phyloP scores from a whole-genome alignment of 2,797 vertebrate genomes.

The Tangara arthus region DNA sequence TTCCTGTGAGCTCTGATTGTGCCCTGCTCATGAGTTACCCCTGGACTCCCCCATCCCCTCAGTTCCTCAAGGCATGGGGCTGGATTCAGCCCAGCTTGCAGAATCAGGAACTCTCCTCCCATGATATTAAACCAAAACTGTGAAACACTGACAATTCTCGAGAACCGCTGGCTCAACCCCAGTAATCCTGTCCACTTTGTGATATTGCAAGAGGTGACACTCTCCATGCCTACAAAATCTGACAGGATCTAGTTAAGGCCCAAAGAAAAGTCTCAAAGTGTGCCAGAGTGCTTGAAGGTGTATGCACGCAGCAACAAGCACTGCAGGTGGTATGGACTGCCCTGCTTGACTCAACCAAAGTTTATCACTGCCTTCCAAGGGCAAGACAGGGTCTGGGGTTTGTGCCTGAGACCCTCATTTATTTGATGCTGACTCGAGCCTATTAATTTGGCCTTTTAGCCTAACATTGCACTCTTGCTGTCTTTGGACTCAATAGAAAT shows the following conservation, averaged over 20 bases:
- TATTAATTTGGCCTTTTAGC: not conserved
- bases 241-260: not conserved
- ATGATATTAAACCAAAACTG: not conserved
- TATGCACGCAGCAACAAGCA: not conserved
- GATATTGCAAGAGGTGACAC: not conserved
- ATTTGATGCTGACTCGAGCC: not conserved
- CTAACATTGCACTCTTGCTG: not conserved
- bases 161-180: not conserved
- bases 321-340: not conserved
- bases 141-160: not conserved
- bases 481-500: not conserved
- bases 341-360: not conserved
- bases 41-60: accelerated
- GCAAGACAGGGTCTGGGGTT: not conserved
- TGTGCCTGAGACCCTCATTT: not conserved
- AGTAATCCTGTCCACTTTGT: not conserved
- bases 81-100: not conserved
- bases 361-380: not conserved
- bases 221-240: not conserved
- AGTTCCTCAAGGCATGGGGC: not conserved
- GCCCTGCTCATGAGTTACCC: not conserved
- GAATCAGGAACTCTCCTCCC: not conserved
- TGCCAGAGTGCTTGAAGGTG: not conserved
- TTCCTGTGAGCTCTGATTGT: not conserved
- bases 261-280: not conserved